Evolutionary conservation across 2,797 vertebrate genomes (phyloP).

Genomic region (Brachyrhaphis roseni): DNA sequence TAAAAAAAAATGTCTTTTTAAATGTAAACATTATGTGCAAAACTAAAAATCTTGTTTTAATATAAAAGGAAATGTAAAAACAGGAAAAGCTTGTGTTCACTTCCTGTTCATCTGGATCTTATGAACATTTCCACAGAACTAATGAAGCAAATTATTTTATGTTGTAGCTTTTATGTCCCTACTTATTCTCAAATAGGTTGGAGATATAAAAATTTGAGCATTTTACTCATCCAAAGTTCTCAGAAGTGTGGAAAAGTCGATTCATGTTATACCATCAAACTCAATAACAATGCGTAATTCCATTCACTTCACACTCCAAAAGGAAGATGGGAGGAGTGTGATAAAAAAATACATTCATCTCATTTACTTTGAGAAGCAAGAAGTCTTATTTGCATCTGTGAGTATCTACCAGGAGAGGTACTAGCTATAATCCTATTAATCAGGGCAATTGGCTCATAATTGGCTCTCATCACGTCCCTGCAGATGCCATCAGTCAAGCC

Average conservation of each 20-base stretch:
- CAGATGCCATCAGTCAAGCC: constrained; percentile 70
- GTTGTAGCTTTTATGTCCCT: too few species aligned
- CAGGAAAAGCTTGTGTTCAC: too few species aligned
- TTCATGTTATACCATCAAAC: constrained; percentile 12
- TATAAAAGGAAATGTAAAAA: too few species aligned
- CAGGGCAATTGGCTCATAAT: constrained; percentile 74
- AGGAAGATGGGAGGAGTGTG: constrained; percentile 18
- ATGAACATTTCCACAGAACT: too few species aligned
- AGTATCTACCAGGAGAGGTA: constrained; percentile 60
- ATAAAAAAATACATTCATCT: constrained; percentile 16
- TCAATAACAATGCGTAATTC: neutral
- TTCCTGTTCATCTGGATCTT: too few species aligned
- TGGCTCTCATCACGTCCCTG: constrained; percentile 65
- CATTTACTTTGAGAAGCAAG: constrained; percentile 43
- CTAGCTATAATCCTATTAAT: constrained; percentile 74
- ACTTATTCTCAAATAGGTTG: constrained; percentile 21
- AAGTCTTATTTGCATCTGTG: constrained; percentile 47
- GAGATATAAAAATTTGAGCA: constrained; percentile 30
- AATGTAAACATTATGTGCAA: too few species aligned
- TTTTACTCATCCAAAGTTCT: constrained; percentile 14
- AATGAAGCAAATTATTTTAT: too few species aligned
- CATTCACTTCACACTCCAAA: neutral
- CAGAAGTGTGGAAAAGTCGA: constrained; percentile 25
- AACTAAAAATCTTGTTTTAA: too few species aligned
- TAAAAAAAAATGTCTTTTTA: too few species aligned